Conservation (phyloP, 2,797 vertebrate genomes). For the Hafferia zeledoni region DNA sequence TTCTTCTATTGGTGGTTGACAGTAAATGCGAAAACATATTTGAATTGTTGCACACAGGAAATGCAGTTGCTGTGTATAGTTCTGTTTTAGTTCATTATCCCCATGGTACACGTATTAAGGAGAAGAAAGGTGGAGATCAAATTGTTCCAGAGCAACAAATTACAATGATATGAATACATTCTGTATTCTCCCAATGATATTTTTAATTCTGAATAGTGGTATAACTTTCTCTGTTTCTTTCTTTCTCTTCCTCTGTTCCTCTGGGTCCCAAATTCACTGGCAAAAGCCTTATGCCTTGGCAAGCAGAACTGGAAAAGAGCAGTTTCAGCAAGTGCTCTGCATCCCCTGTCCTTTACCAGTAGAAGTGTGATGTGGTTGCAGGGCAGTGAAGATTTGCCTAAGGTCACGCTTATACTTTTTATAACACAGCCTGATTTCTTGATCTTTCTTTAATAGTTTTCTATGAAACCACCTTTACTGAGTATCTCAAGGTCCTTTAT, state of each 20-base stretch:
- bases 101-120: not conserved
- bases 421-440: not conserved
- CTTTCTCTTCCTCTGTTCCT: not conserved
- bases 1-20: not conserved
- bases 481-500: not conserved
- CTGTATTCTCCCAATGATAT: not conserved
- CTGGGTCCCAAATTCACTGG: not conserved
- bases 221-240: not conserved
- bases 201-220: not conserved
- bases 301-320: not conserved
- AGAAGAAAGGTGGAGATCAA: not conserved
- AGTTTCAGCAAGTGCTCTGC: not conserved
- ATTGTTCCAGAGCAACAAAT: not conserved
- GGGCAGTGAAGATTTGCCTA: not conserved
- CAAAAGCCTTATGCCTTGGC: not conserved
- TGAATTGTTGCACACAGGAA: not conserved
- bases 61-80: not conserved
- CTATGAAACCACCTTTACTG: not conserved
- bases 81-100: not conserved
- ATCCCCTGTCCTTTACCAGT: not conserved
- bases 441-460: not conserved
- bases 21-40: not conserved
- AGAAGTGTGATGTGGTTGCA: accelerated
- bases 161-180: not conserved
- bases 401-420: not conserved